Evolutionary conservation across 2,888 invertebrate genomes (phyloP).

Genomic region (Psylliodes chrysocephalus): DNA sequence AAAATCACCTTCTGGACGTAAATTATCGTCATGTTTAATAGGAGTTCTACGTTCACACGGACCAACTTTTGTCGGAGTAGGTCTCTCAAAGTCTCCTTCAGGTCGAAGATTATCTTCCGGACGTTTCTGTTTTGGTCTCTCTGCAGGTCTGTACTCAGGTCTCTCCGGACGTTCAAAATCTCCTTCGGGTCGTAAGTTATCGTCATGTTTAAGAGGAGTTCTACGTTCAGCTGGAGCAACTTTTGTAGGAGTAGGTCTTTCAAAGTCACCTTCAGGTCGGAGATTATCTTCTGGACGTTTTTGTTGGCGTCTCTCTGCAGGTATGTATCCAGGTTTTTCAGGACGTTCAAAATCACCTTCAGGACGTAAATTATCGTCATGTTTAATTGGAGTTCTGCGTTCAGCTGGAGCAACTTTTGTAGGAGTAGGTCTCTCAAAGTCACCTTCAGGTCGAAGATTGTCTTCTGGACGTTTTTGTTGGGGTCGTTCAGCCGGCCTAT

Average conservation of each 20-base stretch:
- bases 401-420: slow-evolving; percentile 64
- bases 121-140: slow-evolving; percentile 60
- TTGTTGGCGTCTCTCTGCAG: slow-evolving; percentile 64
- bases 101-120: slow-evolving; percentile 68
- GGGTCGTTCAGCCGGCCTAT: slow-evolving; percentile 57
- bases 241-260: slow-evolving; percentile 59
- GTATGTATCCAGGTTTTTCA: slow-evolving; percentile 61
- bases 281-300: slow-evolving; percentile 65
- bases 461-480: slow-evolving; percentile 58
- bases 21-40: slow-evolving; percentile 67
- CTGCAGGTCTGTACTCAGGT: slow-evolving; percentile 61
- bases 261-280: slow-evolving; percentile 64
- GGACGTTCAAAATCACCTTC: slow-evolving; percentile 62
- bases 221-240: slow-evolving; percentile 63
- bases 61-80: slow-evolving; percentile 54
- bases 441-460: slow-evolving; percentile 61
- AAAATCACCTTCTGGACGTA: slow-evolving; percentile 67
- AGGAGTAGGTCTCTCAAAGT: slow-evolving; percentile 65
- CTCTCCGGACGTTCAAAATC: slow-evolving; percentile 65
- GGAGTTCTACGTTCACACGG: slow-evolving; percentile 55
- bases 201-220: slow-evolving; percentile 53
- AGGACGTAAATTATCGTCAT: slow-evolving; percentile 68
- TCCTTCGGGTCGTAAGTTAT: slow-evolving; percentile 67
- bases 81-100: slow-evolving; percentile 63
- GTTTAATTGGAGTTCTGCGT: slow-evolving; percentile 58